A percentile compares a stretch with the other conserved stretches of the same genome.
Evolutionary conservation across 2,797 vertebrate species (phyloP).

Genomic region (Vireo griseus): DNA sequence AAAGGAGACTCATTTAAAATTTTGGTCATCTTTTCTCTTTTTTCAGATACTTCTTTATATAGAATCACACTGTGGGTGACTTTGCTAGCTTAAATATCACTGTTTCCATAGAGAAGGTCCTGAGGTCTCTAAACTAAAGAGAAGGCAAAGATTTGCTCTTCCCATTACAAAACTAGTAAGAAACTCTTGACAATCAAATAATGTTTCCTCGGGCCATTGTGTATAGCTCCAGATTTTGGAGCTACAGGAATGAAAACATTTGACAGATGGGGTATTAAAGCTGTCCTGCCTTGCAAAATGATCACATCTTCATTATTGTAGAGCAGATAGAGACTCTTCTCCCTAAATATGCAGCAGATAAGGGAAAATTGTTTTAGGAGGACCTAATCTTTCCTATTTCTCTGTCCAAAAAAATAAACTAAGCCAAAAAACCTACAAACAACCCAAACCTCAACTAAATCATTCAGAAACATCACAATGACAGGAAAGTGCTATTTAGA

Average conservation of each 20-base stretch:
- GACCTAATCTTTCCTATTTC: not conserved
- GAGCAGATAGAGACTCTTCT: not conserved
- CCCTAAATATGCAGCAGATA: not conserved
- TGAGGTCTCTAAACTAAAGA: not conserved
- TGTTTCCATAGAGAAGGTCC: not conserved
- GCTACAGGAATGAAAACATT: not conserved
- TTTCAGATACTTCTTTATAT: not conserved
- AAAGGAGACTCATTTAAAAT: not conserved
- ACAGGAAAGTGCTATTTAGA: not conserved
- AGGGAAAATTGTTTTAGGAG: not conserved
- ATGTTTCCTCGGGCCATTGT: not conserved
- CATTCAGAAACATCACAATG: not conserved
- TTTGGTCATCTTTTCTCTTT: not conserved
- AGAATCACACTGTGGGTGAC: not conserved
- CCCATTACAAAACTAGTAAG: not conserved
- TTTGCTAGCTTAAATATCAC: not conserved
- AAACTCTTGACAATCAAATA: not conserved
- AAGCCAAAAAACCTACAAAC: not conserved
- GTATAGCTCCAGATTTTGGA: not conserved
- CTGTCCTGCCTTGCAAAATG: not conserved
- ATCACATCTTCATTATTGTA: not conserved
- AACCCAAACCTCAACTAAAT: not conserved
- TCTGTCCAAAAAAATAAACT: not conserved
- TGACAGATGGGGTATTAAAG: not conserved
- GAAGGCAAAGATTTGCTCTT: not conserved